Percentiles rank a stretch among this genome's conserved stretches.
phyloP scores from a whole-genome alignment of 92 coral and sea anemone species.

The Parazoanthus swiftii region DNA sequence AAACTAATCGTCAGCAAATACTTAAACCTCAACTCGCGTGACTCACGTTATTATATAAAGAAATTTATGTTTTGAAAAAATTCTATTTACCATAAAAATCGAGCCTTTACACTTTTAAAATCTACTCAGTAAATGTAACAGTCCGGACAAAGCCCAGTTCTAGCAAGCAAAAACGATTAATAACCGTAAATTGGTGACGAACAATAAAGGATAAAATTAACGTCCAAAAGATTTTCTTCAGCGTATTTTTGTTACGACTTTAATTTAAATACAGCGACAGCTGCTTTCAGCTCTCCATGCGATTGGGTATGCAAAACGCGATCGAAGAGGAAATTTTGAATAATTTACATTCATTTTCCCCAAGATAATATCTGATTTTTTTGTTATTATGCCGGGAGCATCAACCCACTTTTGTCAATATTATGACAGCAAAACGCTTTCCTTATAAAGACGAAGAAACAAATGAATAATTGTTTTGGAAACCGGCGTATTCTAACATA shows the following conservation, averaged over 20 bases:
- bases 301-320: slow-evolving; percentile 35
- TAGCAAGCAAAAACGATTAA: too few species aligned
- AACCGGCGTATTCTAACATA: neutral
- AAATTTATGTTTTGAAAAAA: too few species aligned
- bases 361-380: slow-evolving; percentile 2
- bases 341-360: slow-evolving; percentile 18
- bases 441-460: neutral
- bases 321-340: slow-evolving; percentile 24
- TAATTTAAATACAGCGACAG: slow-evolving; percentile 20
- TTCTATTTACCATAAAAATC: too few species aligned
- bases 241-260: neutral
- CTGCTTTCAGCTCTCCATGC: slow-evolving; percentile 5
- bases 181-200: neutral
- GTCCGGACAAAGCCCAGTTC: neutral
- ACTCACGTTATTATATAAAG: too few species aligned
- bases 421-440: slow-evolving; percentile 24
- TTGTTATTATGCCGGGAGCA: slow-evolving; percentile 12
- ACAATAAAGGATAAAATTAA: neutral
- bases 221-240: neutral
- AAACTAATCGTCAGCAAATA: neutral
- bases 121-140: neutral
- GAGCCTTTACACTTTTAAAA: neutral
- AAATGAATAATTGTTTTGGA: slow-evolving; percentile 2
- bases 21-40: neutral
- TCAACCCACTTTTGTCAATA: slow-evolving; percentile 20